A percentile compares a stretch with the other conserved stretches of the same genome.
These are phyloP conservation scores for Nymphalis io DNA, from an alignment of 1,140 invertebrate species.

Conservation along the genomic window DNA sequence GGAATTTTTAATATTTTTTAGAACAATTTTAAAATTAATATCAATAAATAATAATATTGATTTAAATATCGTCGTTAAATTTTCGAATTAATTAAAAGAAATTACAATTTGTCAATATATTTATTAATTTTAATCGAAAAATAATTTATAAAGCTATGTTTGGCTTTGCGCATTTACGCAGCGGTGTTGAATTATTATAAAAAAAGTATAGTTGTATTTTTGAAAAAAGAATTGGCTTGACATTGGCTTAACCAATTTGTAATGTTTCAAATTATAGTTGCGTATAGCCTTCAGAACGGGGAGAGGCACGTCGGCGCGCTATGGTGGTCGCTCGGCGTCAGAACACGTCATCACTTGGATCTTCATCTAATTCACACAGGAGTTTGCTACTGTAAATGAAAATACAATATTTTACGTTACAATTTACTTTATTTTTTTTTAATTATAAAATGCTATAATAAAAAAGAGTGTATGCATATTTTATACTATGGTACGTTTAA, in stretches of 20 bases:
- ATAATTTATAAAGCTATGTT: not conserved
- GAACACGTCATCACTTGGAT: conserved; percentile 76
- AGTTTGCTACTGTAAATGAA: conserved; percentile 66
- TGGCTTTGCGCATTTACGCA: conserved; percentile 8
- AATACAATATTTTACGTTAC: not conserved
- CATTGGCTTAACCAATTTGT: not conserved
- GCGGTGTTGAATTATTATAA: not conserved
- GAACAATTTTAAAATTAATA: too few relatives aligned
- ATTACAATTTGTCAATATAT: not conserved
- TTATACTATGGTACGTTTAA: too few relatives aligned
- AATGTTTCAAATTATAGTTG: conserved; percentile 49
- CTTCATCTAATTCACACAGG: conserved; percentile 73
- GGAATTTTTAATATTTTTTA: not conserved
- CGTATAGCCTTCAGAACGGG: conserved; percentile 59
- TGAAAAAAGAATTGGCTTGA: not conserved
- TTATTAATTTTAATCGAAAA: not conserved
- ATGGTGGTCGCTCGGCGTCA: conserved; percentile 69
- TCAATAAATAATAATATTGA: too few relatives aligned
- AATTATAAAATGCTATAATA: too few relatives aligned
- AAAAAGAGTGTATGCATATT: too few relatives aligned
- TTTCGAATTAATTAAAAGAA: not conserved
- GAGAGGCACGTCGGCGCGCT: conserved; percentile 63
- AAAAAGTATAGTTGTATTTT: too few relatives aligned
- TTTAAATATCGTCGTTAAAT: too few relatives aligned
- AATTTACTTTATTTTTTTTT: not conserved